Conservation (phyloP, 2,113 vertebrate species). For the Pantherophis guttatus region DNA sequence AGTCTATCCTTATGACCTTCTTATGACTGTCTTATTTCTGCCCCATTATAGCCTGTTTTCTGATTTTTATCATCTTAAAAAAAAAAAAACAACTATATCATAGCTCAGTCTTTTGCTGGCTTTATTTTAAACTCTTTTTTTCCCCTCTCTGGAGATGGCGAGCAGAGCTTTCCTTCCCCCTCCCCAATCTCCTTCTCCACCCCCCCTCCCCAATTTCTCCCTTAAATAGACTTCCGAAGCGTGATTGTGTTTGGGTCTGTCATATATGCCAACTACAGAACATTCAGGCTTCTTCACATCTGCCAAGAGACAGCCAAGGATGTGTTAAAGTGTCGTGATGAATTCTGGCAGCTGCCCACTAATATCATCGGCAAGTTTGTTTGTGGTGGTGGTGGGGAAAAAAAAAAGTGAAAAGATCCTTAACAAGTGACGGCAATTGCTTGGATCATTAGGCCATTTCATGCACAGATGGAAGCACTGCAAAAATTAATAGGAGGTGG, state of each 20-base stretch:
- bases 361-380: conserved; percentile 27
- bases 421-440: conserved; percentile 1
- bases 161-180: background rate
- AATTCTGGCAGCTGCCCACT: conserved; percentile 16
- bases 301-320: conserved; percentile 8
- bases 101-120: background rate
- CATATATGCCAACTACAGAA: background rate
- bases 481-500: background rate
- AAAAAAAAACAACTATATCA: background rate
- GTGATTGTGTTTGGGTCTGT: conserved; percentile 11
- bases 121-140: background rate
- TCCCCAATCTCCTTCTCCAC: accelerated
- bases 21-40: background rate
- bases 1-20: background rate
- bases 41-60: background rate
- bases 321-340: conserved; percentile 9
- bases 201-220: background rate
- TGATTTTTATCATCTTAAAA: background rate
- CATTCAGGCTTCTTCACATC: background rate
- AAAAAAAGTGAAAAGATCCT: background rate
- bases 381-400: background rate
- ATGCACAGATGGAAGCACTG: background rate
- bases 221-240: background rate
- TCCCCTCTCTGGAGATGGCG: background rate
- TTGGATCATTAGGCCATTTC: conserved; percentile 10